Conservation (phyloP, 1,140 invertebrate species). For the Cyrtorhinus lividipennis region DNA sequence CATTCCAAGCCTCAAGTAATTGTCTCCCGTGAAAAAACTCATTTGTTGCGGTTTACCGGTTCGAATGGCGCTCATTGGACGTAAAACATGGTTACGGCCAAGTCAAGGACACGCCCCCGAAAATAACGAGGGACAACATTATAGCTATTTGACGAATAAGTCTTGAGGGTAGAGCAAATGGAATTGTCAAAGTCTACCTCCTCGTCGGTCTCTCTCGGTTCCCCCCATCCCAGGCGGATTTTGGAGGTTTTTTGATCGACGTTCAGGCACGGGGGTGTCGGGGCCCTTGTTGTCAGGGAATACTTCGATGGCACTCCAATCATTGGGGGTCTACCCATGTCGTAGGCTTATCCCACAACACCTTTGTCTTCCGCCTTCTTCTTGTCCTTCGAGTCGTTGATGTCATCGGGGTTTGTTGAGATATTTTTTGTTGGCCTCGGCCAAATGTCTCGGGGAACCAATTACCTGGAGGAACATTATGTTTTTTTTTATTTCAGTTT, state of each 20-base stretch:
- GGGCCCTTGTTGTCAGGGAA: constrained; percentile 38
- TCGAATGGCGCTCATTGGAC: not conserved
- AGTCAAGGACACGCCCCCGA: constrained; percentile 13
- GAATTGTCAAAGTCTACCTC: constrained; percentile 56
- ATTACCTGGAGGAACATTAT: constrained; percentile 39
- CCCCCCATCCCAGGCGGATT: constrained; percentile 20
- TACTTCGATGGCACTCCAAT: constrained; percentile 64
- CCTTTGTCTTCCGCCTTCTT: constrained; percentile 36
- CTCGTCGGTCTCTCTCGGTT: constrained; percentile 36
- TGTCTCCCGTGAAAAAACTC: not conserved
- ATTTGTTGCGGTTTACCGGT: too few species aligned
- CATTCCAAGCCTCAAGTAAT: not conserved
- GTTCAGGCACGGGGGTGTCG: constrained; percentile 25
- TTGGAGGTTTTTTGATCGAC: constrained; percentile 19
- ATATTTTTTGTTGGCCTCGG: constrained; percentile 37
- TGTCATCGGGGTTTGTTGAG: constrained; percentile 14
- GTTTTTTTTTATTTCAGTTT: constrained; percentile 26
- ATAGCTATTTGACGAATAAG: constrained; percentile 54
- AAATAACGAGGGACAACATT: constrained; percentile 21
- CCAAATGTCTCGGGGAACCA: constrained; percentile 63
- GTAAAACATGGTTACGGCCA: constrained; percentile 17
- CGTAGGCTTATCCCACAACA: constrained; percentile 52
- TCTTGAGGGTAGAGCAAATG: constrained; percentile 66
- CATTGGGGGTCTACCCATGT: constrained; percentile 58
- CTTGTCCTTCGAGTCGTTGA: not conserved